Evolutionary conservation across 2,888 invertebrate genomes (phyloP).

Genomic region (Tetragnatha montana): DNA sequence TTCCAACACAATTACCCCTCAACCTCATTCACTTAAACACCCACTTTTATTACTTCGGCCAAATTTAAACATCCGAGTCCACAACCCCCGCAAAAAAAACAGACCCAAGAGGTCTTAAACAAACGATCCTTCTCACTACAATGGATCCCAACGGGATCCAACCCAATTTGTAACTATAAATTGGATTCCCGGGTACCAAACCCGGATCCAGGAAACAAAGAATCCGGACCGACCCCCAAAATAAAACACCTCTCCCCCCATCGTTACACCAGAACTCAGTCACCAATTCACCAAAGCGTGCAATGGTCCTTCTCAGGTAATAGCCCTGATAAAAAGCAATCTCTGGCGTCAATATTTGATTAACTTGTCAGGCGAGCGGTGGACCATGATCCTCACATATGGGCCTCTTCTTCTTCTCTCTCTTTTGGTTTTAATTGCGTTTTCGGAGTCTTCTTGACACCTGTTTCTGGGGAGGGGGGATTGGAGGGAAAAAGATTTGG

Average conservation of each 20-base stretch:
- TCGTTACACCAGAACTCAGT: constrained; percentile 23
- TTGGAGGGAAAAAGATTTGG: background rate
- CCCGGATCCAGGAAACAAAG: constrained; percentile 16
- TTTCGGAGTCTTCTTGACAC: constrained; percentile 2
- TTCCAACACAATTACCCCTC: no score
- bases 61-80: no score
- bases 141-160: background rate
- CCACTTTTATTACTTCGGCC: no score
- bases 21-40: no score
- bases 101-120: background rate
- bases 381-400: constrained; percentile 7
- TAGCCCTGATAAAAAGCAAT: constrained; percentile 16
- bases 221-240: background rate
- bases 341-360: constrained; percentile 56
- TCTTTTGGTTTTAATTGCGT: background rate
- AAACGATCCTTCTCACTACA: background rate
- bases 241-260: constrained; percentile 22
- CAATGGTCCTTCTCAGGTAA: background rate
- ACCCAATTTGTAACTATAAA: constrained; percentile 41
- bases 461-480: background rate
- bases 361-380: constrained; percentile 52
- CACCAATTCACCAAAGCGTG: constrained; percentile 3
- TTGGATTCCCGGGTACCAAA: constrained; percentile 22
- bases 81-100: background rate
- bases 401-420: constrained; percentile 14